A percentile compares a stretch with the other conserved stretches of the same genome.
These are phyloP conservation scores for Poeciliopsis gracilis DNA, from an alignment of 2,797 vertebrate species.

Conservation along the genomic window DNA sequence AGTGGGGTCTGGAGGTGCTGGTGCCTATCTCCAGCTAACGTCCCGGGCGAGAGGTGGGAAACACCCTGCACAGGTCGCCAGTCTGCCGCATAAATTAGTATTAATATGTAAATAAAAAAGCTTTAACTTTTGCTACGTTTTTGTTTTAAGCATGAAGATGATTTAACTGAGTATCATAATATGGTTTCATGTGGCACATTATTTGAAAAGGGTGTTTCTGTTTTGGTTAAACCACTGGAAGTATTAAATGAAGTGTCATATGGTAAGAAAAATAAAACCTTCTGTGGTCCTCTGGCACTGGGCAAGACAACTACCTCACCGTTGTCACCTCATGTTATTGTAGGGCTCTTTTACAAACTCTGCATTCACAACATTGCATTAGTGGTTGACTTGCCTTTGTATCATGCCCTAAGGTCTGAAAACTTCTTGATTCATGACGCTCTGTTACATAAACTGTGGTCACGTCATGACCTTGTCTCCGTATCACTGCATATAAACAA, in stretches of 20 bases:
- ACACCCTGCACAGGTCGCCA: no score
- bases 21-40: no score
- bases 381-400: slow-evolving; percentile 41
- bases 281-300: slow-evolving; percentile 19
- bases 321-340: slow-evolving; percentile 34
- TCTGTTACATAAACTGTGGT: slow-evolving; percentile 59
- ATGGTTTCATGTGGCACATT: neutral
- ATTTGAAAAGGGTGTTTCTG: slow-evolving; percentile 7
- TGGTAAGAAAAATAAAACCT: neutral
- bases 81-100: neutral
- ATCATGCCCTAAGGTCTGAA: slow-evolving; percentile 37
- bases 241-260: slow-evolving; percentile 4
- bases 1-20: no score
- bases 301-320: slow-evolving; percentile 8
- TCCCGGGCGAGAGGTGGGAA: no score
- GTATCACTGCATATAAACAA: slow-evolving; percentile 22
- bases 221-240: neutral
- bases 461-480: slow-evolving; percentile 24
- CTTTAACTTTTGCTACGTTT: neutral
- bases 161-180: neutral
- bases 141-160: neutral
- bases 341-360: slow-evolving; percentile 31
- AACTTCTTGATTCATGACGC: slow-evolving; percentile 44
- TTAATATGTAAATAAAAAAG: neutral
- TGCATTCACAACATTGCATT: slow-evolving; percentile 39